Evolutionary conservation across 2,888 invertebrate genomes (phyloP), one percentile per base, ranked within the genome.

Genomic region (Callinectes sapidus): DNA sequence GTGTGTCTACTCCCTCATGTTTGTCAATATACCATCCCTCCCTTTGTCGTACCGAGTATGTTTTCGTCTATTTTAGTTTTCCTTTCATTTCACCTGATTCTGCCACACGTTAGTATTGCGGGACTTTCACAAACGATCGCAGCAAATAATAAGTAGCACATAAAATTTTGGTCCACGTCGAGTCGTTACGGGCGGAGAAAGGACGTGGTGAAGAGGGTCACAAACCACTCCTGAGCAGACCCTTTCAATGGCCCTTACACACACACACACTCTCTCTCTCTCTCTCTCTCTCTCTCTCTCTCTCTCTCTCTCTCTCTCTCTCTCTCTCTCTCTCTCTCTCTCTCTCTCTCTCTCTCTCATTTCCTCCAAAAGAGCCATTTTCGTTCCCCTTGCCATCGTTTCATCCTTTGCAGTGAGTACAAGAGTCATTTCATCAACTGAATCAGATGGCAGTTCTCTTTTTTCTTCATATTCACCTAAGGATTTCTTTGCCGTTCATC

Each of bases 171-270:
- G 71, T 77, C 71, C 23, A 13, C n/a, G 5, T 28, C 28, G 32
- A 77, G 71, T 77, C 71, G 28, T 77, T 28, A 77, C 28, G 28
- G 71, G 71, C n/a, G 71, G 71, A 1, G 0, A n/a, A 32, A 77
- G 71, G 28, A 28, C 28, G 71, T 77, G n/a, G 71, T 77, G 71
- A 10, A 77, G 28, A 77, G 71, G 71, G 71, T 77, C 71, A 77
- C 71, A 77, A 77, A 77, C 71, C 71, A 77, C 71, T 77, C 71
- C 5, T 77, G 71, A 77, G 28, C 71, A 77, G 71, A 77, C 71
- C 71, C 2, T 77, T n/a, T 77, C 71, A 32, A 77, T 77, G 71
- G 28, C 71, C 13, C 71, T 77, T 23, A n/a, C 71, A 77, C 71
- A n/a, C n/a, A 28, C n/a, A n/a, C 71, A 6, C n/a, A 13, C 71